A percentile compares a stretch with the other conserved stretches of the same genome.
Conservation (phyloP, 2,113 vertebrate species). For the Brienomyrus longianalis region DNA sequence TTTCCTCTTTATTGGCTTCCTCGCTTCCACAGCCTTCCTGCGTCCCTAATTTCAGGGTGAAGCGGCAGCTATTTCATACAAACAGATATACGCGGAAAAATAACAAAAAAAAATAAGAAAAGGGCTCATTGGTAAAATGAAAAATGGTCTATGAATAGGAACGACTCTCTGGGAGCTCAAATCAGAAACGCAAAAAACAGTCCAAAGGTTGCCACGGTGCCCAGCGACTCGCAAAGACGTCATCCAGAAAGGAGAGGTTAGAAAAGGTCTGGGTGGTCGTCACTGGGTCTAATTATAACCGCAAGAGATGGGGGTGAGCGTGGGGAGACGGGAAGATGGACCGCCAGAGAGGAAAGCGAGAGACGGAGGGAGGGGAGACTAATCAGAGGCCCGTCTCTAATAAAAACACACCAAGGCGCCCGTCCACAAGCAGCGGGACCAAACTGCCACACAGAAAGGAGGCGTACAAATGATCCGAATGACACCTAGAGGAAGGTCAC, state of each 20-base stretch:
- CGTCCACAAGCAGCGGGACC: not conserved
- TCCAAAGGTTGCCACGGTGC: constrained; percentile 41
- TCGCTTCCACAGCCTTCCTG: not conserved
- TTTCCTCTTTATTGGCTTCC: not conserved
- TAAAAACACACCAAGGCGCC: not conserved
- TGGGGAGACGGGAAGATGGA: constrained; percentile 10
- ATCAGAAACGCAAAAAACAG: constrained; percentile 9
- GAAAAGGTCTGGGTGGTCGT: constrained; percentile 42
- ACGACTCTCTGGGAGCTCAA: constrained; percentile 22
- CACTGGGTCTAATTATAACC: constrained; percentile 44
- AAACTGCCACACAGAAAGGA: not conserved
- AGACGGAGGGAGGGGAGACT: not conserved
- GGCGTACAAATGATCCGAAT: not conserved
- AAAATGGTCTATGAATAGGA: constrained; percentile 26
- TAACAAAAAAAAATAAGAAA: not conserved
- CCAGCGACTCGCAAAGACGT: constrained; percentile 45
- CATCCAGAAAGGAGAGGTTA: constrained; percentile 37
- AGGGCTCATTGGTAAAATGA: constrained; percentile 2
- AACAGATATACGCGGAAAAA: not conserved
- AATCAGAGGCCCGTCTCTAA: not conserved
- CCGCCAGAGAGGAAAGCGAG: not conserved
- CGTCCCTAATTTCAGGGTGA: not conserved
- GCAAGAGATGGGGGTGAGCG: constrained; percentile 15
- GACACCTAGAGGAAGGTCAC: not conserved
- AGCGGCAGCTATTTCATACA: not conserved